Evolutionary conservation across 2,888 invertebrate genomes (phyloP).

Genomic region (Drosophila pseudotakahashii): DNA sequence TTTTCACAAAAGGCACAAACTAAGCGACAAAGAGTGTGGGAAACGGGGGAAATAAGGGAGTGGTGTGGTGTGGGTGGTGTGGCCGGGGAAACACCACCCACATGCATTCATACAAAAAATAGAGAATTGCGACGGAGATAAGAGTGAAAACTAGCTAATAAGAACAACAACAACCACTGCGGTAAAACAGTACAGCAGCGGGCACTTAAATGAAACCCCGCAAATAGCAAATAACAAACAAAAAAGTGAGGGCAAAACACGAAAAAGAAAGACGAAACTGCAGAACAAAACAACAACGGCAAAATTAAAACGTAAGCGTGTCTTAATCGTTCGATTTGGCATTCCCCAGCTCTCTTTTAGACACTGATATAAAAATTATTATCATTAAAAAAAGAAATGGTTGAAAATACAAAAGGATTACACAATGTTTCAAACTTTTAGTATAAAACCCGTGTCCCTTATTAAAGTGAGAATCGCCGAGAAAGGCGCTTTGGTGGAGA

Average conservation of each 20-base stretch:
- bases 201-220: conserved; percentile 64
- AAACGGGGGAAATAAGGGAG: conserved; percentile 3
- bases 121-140: conserved; percentile 31
- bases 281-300: conserved; percentile 41
- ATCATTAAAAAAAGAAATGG: not conserved
- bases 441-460: not conserved
- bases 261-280: conserved; percentile 24
- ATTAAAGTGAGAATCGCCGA: not conserved
- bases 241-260: conserved; percentile 24
- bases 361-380: conserved; percentile 2
- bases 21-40: conserved; percentile 28
- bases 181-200: conserved; percentile 20
- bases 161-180: conserved; percentile 18
- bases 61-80: conserved; percentile 1
- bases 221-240: conserved; percentile 54
- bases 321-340: conserved; percentile 63
- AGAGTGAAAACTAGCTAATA: conserved; percentile 48
- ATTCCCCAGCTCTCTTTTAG: conserved; percentile 35
- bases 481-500: not conserved
- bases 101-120: conserved; percentile 34
- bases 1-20: conserved; percentile 44
- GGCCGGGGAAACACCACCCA: conserved; percentile 26
- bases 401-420: not conserved
- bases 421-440: too few species aligned
- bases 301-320: conserved; percentile 56